These are phyloP conservation scores for Penaeus monodon DNA, from an alignment of 2,888 invertebrate species.

Conservation along the genomic window DNA sequence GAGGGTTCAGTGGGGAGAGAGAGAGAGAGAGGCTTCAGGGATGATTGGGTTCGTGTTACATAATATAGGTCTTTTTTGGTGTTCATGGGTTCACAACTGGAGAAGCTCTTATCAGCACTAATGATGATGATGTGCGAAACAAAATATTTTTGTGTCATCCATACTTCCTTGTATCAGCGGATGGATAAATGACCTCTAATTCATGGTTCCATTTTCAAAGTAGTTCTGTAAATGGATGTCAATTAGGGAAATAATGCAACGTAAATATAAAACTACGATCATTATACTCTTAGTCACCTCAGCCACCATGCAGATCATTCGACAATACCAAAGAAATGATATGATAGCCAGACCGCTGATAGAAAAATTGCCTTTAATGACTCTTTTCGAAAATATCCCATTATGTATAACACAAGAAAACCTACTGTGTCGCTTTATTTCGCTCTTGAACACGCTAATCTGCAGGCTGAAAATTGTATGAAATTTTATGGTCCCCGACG, in stretches of 20 bases:
- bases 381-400: conserved; percentile 6
- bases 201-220: background rate
- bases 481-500: background rate
- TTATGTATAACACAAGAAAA: background rate
- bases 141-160: too few species aligned
- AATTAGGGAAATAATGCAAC: background rate
- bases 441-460: conserved; percentile 1
- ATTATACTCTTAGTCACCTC: conserved; percentile 2
- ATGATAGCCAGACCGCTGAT: conserved; percentile 5
- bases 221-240: background rate
- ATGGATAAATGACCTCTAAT: too few species aligned
- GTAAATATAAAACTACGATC: background rate
- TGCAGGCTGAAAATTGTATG: background rate
- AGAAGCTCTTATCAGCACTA: too few species aligned
- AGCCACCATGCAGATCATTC: conserved; percentile 12
- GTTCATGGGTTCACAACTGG: too few species aligned
- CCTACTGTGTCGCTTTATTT: background rate
- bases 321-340: conserved; percentile 18
- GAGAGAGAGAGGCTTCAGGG: too few species aligned
- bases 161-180: too few species aligned
- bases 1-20: too few species aligned
- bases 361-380: conserved; percentile 36
- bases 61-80: too few species aligned
- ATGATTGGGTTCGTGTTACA: too few species aligned
- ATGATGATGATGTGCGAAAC: too few species aligned